Conservation (phyloP, 2,113 vertebrate species). For the Psittacula cyanocephala region DNA sequence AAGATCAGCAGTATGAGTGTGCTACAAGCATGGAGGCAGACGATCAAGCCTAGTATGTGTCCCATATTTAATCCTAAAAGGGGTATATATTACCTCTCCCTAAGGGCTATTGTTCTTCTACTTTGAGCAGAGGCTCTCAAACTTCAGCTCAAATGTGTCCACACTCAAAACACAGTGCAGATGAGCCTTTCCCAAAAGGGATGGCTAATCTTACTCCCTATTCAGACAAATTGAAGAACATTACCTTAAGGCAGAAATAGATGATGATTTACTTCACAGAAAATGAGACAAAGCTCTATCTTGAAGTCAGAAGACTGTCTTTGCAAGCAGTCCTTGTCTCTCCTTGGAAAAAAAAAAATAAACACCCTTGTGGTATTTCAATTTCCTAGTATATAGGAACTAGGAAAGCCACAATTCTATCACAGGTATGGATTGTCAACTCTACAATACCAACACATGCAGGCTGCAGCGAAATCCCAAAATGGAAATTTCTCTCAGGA, state of each 20-base stretch:
- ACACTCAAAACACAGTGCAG: not conserved
- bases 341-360: not conserved
- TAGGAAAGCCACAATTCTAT: not conserved
- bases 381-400: not conserved
- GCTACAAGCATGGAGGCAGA: not conserved
- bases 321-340: not conserved
- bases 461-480: not conserved
- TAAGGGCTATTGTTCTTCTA: not conserved
- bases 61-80: not conserved
- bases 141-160: not conserved
- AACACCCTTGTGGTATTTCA: not conserved
- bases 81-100: not conserved
- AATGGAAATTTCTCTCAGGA: not conserved
- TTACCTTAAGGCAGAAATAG: not conserved
- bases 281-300: not conserved
- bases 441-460: not conserved
- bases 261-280: not conserved
- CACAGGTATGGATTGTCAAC: not conserved
- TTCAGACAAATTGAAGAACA: not conserved
- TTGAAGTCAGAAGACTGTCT: not conserved
- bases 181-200: not conserved
- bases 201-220: not conserved
- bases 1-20: not conserved
- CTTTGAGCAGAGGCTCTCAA: not conserved
- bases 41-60: not conserved